Evolutionary conservation across 2,797 vertebrate genomes (phyloP).

Genomic region (Halcyon badia): DNA sequence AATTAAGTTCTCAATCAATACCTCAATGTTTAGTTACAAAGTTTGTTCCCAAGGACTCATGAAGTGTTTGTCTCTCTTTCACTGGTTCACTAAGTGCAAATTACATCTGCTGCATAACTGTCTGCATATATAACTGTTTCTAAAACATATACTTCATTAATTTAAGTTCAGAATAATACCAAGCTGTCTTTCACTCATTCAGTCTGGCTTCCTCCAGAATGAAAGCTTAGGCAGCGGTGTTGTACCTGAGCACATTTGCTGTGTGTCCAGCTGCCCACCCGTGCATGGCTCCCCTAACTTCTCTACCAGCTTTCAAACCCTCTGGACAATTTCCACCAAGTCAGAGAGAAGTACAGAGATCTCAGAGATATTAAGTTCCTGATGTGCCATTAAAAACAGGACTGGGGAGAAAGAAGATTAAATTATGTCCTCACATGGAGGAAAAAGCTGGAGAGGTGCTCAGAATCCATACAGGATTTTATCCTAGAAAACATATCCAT

Average conservation of each 20-base stretch:
- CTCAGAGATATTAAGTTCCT: not conserved
- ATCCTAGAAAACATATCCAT: conserved; percentile 53
- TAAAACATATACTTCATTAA: not conserved
- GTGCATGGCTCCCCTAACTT: not conserved
- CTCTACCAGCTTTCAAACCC: not conserved
- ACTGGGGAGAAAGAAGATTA: not conserved
- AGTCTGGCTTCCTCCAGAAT: not conserved
- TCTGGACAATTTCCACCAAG: not conserved
- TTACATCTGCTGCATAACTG: not conserved
- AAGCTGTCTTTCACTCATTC: not conserved
- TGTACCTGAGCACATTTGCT: not conserved
- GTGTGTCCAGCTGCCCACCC: not conserved
- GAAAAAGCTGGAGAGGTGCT: not conserved
- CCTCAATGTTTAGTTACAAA: not conserved
- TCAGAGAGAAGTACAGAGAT: not conserved
- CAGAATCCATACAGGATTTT: conserved; percentile 1
- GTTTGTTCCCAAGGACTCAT: accelerated
- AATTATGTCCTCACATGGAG: not conserved
- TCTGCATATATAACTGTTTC: not conserved
- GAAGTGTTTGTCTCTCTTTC: not conserved
- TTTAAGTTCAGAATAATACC: not conserved
- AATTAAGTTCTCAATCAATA: not conserved
- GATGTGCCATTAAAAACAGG: not conserved
- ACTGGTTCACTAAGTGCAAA: not conserved
- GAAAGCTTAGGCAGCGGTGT: accelerated